Evolutionary conservation across 2,888 invertebrate genomes (phyloP).

Genomic region (Cephus pygmeus): DNA sequence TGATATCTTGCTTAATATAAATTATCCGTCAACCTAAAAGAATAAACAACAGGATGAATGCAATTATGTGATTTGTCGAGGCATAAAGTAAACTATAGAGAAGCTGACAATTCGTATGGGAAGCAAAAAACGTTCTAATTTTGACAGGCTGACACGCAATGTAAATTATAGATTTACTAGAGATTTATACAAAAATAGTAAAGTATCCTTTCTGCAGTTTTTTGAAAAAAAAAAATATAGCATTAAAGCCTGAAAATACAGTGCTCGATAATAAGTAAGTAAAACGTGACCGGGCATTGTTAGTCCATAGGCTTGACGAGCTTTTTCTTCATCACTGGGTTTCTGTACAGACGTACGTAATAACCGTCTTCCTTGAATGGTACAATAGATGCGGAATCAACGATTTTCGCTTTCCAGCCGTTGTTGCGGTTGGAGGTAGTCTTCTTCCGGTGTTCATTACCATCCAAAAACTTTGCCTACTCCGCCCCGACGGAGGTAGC

Average conservation of each 20-base stretch:
- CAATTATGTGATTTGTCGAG: neutral
- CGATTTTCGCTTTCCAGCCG: neutral
- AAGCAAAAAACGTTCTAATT: neutral
- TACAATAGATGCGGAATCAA: neutral
- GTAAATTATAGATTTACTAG: too few relatives aligned
- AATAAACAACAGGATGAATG: neutral
- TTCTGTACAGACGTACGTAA: neutral
- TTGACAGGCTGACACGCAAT: neutral
- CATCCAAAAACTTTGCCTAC: neutral
- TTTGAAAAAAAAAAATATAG: neutral
- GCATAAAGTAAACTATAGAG: neutral
- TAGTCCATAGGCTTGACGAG: neutral
- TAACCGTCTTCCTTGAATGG: neutral
- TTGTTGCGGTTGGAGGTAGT: neutral
- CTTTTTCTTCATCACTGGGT: neutral
- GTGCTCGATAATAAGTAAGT: neutral
- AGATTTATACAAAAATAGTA: neutral
- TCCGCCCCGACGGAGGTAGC: neutral
- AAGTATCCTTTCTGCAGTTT: neutral
- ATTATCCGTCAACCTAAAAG: neutral
- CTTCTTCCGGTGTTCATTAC: neutral
- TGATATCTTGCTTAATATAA: too few relatives aligned
- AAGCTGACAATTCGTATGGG: neutral
- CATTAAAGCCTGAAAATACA: neutral
- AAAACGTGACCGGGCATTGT: neutral